Base-by-base conservation (phyloP, 2,888 invertebrate species). In the Galerucella pusilla region DNA sequence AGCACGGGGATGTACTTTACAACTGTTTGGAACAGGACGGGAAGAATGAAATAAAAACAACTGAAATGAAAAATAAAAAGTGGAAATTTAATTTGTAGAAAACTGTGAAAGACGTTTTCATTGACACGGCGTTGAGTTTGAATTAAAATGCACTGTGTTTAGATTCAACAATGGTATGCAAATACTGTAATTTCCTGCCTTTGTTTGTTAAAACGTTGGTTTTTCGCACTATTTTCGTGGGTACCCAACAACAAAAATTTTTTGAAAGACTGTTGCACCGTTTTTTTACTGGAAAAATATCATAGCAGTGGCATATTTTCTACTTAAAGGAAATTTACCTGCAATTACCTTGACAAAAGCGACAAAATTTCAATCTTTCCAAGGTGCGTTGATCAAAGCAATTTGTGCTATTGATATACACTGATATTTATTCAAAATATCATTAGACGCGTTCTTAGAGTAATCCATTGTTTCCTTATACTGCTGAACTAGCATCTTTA, bases 81-180 rank as follows among this genome's bases (percentile, higher is more conserved):
- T 71, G 71, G 71, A 78, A 79, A 79, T 74, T 77, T 79, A 81
- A 81, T 78, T 76, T 76, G 65, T 72, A 76, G 77, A 69, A 76
- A 59, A 75, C 79, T 80, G 80, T 73, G 74, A 71, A 77, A 78
- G 80, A 79, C 79, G 73, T 81, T 80, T 78, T 75, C 76, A 80
- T 80, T 79, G 77, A 74, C 57, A 70, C 67, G 77, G 75, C 68
- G 72, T 66, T 73, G 49, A 42, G 35, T 42, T 72, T 73, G 74
- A 73, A 80, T 76, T 80, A 57, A 68, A 68, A 59, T 68, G 68
- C 42, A 45, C 45, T 63, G 49, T 20, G 54, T 57, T 52, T 42
- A 11, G 7, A 35, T 35, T 25, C 14, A 68, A 68, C 42, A 59
- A 45, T 68, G 45, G 16, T 11, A 20, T 59, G 59, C 12, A 42